phyloP scores from a whole-genome alignment of 1,140 invertebrate species.

The Heliconius himera region DNA sequence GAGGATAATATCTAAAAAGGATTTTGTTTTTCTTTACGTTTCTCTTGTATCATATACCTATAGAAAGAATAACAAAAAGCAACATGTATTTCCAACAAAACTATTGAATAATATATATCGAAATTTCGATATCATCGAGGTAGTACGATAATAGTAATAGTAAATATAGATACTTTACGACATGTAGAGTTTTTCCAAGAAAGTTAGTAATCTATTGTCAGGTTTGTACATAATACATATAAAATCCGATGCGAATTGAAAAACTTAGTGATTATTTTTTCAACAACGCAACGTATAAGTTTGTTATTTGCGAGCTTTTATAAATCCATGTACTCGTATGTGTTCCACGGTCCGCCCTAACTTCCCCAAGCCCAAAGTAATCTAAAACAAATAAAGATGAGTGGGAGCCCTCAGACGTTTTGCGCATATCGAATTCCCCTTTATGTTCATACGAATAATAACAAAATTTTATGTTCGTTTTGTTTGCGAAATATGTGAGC shows the following conservation, averaged over 20 bases:
- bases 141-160: too few relatives aligned
- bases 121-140: background rate
- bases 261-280: conserved; percentile 65
- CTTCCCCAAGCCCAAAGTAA: conserved; percentile 71
- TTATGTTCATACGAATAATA: conserved; percentile 71
- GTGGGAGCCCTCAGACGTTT: conserved; percentile 64
- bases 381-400: conserved; percentile 80
- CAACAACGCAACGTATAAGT: conserved; percentile 49
- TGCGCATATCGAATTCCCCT: conserved; percentile 67
- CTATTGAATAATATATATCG: background rate
- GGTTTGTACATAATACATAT: background rate
- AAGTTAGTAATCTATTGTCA: background rate
- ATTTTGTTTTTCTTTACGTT: background rate
- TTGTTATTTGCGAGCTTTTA: conserved; percentile 58
- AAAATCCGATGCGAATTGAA: conserved; percentile 51
- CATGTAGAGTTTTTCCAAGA: background rate
- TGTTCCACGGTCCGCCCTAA: conserved; percentile 57
- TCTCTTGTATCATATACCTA: background rate
- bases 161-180: background rate
- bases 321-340: conserved; percentile 53
- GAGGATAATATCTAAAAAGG: background rate
- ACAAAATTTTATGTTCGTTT: conserved; percentile 58
- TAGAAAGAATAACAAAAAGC: background rate
- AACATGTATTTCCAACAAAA: background rate
- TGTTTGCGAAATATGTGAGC: conserved; percentile 49